A percentile compares a stretch with the other conserved stretches of the same genome.
phyloP scores from a whole-genome alignment of 2,113 vertebrate genomes.

The Dicentrarchus labrax region DNA sequence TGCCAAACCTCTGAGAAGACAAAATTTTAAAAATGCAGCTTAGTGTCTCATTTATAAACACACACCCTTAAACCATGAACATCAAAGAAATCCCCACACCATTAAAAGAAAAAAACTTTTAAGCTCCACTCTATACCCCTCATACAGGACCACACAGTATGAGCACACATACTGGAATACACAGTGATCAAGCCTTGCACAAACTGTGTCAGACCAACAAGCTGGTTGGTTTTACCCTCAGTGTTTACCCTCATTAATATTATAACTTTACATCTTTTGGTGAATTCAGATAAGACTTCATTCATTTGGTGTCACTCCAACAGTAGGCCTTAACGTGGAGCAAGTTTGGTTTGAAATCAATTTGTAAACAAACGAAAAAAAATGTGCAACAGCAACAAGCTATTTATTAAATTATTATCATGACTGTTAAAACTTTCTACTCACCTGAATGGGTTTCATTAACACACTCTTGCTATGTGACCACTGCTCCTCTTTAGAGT shows the following conservation, averaged over 20 bases:
- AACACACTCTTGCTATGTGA: not conserved
- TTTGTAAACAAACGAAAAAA: not conserved
- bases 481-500: not conserved
- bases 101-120: not conserved
- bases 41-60: conserved; percentile 12
- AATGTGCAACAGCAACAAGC: no score
- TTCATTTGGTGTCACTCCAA: no score
- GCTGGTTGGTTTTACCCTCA: not conserved
- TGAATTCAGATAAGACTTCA: no score
- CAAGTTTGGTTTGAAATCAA: not conserved
- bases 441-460: not conserved
- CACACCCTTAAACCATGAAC: not conserved
- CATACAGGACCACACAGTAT: not conserved
- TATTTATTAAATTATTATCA: not conserved
- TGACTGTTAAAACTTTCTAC: not conserved
- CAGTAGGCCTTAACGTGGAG: no score
- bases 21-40: not conserved
- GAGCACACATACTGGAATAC: not conserved
- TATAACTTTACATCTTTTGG: no score
- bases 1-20: not conserved
- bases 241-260: not conserved
- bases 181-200: not conserved
- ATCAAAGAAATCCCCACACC: not conserved
- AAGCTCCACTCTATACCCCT: not conserved
- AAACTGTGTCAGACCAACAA: conserved; percentile 1